Evolutionary conservation across 2,113 vertebrate species (phyloP), one percentile per base, ranked within the genome.

Genomic region (human): DNA sequence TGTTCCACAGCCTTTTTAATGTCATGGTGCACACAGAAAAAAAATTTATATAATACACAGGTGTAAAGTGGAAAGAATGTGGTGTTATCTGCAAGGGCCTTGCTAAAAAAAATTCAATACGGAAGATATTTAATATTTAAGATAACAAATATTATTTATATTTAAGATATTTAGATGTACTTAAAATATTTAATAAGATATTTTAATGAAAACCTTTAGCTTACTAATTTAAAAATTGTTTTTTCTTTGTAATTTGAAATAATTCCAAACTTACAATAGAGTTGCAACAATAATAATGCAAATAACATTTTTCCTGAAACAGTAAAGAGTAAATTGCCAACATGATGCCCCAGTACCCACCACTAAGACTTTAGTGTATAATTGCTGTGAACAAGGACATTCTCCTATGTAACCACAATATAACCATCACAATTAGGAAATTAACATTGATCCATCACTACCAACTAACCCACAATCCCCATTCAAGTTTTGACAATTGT

Each of bases 51-150:
- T 9, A 66, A 27, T 78, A 52, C 7, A 48, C 12, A 61, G 22
- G 20, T 35, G 30, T 89, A 75, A 96, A 88, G n/a, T 88, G 55
- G 43, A 88, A 92, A 87, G 11, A 81, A 64, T 92, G 25, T 87
- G n/a, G 7, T 61, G 30, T 79, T 92, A 88, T n/a, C 45, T 45
- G 52, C 61, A 95, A 23, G 45, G 23, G 75, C 5, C 82, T 61
- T 52, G 14, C 43, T 81, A 73, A 81, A 88, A 84, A 84, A 88
- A 75, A 43, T 43, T 95, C 45, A 81, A 13, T 80, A 52, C 30
- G 23, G 27, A 79, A 79, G 45, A 18, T 73, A 92, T 45, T 73
- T 59, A 75, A 57, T 64, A 64, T 64, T 64, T 86, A 91, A 70
- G 35, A 50, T 43, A 64, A 23, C 43, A 95, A 72, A 91, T 32